phyloP scores from a whole-genome alignment of 2,888 invertebrate genomes.

The Polylopha cassiicola region DNA sequence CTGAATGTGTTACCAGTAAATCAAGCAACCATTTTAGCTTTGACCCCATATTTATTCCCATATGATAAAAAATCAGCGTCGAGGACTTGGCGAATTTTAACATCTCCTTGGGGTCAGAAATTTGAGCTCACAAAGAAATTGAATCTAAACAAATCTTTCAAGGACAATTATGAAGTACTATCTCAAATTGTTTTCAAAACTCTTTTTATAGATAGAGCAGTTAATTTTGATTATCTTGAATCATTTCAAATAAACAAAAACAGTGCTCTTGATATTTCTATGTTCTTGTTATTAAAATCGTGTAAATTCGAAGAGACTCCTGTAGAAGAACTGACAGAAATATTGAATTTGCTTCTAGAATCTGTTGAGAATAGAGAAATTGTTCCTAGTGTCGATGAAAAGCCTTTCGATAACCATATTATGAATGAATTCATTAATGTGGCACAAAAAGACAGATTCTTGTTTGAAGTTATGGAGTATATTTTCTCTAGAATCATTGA shows the following conservation, averaged over 20 bases:
- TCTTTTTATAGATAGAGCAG: constrained; percentile 44
- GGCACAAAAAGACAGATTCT: constrained; percentile 64
- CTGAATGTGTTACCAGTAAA: constrained; percentile 64
- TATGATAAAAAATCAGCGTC: constrained; percentile 45
- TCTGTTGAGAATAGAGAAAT: constrained; percentile 57
- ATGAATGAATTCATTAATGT: constrained; percentile 50
- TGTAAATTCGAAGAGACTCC: constrained; percentile 54
- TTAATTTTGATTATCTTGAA: constrained; percentile 36
- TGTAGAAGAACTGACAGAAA: constrained; percentile 50
- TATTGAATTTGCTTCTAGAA: constrained; percentile 62
- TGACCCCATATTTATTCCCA: constrained; percentile 81
- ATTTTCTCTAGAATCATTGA: constrained; percentile 70
- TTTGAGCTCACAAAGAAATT: constrained; percentile 41
- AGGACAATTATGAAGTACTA: constrained; percentile 40
- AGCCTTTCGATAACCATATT: constrained; percentile 44
- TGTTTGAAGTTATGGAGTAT: constrained; percentile 75
- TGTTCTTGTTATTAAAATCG: constrained; percentile 64
- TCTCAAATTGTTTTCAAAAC: constrained; percentile 49
- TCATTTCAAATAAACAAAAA: constrained; percentile 18
- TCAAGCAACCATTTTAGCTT: constrained; percentile 74
- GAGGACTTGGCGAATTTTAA: constrained; percentile 50
- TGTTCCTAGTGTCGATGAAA: constrained; percentile 41
- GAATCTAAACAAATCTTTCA: constrained; percentile 34
- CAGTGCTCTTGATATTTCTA: constrained; percentile 44
- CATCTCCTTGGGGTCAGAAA: constrained; percentile 57